Base-by-base conservation (phyloP, 2,797 vertebrate genomes). In the Coilia nasus region DNA sequence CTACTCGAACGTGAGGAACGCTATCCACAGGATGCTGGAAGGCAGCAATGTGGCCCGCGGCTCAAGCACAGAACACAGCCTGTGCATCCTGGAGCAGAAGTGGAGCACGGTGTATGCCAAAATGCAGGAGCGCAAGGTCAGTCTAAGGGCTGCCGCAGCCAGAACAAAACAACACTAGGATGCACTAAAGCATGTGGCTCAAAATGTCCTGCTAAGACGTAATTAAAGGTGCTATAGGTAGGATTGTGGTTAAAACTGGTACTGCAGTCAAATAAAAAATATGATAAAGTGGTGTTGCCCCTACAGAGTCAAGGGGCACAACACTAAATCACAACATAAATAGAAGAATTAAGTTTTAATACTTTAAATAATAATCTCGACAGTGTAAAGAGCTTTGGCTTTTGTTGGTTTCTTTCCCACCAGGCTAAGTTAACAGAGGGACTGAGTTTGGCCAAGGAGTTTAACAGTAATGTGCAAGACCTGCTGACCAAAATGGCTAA, bases 51-150 rank as follows among this genome's bases (percentile, higher is more conserved):
- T 95, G 2, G 89, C 94, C 1, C 92, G 93, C 17, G 95, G 96
- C 31, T 96, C 96, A 7, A 95, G 91, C 91, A 96, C 96, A 0
- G 96, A 97, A 84, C 97, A 97, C 91, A 96, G 93, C 87, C 90
- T 97, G 71, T 95, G 92, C 41, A 93, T 97, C 44, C 94, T 98
- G 17, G 95, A 97, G 85, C 96, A 97, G 88, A 97, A 97, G 88
- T 98, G 97, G 97, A 93, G 91, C 0, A 92, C 94, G 0, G 95
- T 97, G 15, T 91, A 94, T 19, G 90, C 91, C 60, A 96, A 96
- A 94, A 93, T 97, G 17, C 96, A 96, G 87, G 96, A 97, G 83
- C 89, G 95, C 88, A 98, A 97, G 96, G 97, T 96, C 75, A 87
- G 71, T 78, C 17, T 21, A 19, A 44, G 11, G 71, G 35, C 35